Evolutionary conservation across 2,113 vertebrate species (phyloP), one percentile per base, ranked within the genome.

Genomic region (Ctenomys sociabilis): DNA sequence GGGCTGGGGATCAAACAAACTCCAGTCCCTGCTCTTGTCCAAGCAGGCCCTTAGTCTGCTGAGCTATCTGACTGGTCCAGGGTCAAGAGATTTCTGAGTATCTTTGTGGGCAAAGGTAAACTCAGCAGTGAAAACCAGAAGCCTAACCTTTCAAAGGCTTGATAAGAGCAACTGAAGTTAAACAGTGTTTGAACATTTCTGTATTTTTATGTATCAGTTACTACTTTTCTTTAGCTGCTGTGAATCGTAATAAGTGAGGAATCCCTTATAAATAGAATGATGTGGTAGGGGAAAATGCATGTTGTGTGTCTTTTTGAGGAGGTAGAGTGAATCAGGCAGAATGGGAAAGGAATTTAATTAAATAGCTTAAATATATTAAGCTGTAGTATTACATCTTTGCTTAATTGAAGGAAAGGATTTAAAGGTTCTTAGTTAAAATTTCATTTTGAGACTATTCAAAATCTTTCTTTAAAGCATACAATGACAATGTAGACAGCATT

Each of bases 391-490:
- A 11, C 2, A 14, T 45, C 1, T 30, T 81, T 43, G 52, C 59
- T 75, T 94, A 85, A 49, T 72, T 86, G 49, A 84, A 59, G 22
- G 52, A 49, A 84, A 80, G 45, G 43, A 66, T 90, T 57, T 45
- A 45, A 81, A 43, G 49, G 26, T 92, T 68, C 28, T 19, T 83
- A 24, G 3, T 68, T 90, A 85, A 85, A 11, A 93, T 96, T 95
- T 88, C 17, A 82, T 82, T 63, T 91, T 75, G 77, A 96, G 59
- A 45, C 86, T 72, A 80, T 90, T 93, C 37, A 66, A 52, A 83
- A 37, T 73, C 37, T 94, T 59, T 40, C 40, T 72, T 54, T 64
- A 84, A 82, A 94, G 37, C 70, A 32, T 81, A 8, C 32, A 37
- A 13, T 57, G 2, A 70, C 61, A 43, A 52, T 84, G 9, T 68